Evolutionary conservation across 2,888 invertebrate genomes (phyloP).

Genomic region (Sinodicranocentrus sp.): DNA sequence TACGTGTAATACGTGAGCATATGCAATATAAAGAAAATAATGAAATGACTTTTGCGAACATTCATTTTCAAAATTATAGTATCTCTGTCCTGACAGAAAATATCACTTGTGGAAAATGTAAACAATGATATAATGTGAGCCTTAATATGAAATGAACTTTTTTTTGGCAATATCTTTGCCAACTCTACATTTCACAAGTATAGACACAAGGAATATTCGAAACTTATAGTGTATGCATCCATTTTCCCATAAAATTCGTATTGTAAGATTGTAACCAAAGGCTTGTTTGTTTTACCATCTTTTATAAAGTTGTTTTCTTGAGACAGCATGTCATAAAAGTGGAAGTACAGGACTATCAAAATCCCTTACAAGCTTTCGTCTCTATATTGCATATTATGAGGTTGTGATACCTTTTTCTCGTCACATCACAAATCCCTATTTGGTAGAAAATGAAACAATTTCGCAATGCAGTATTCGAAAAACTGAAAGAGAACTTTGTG

Average conservation of each 20-base stretch:
- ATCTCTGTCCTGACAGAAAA: not conserved
- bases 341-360: slow-evolving; percentile 28
- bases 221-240: too few relatives aligned
- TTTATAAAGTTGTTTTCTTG: not conserved
- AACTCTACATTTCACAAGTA: not conserved
- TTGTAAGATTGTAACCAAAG: not conserved
- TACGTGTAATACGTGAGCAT: not conserved
- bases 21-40: not conserved
- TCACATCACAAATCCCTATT: too few relatives aligned
- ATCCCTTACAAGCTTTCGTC: not conserved
- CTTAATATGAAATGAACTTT: not conserved
- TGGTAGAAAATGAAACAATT: too few relatives aligned
- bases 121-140: not conserved
- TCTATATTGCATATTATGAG: not conserved
- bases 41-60: slow-evolving; percentile 1
- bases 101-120: not conserved
- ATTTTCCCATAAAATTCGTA: not conserved
- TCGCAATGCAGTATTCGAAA: too few relatives aligned
- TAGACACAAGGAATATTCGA: too few relatives aligned
- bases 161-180: not conserved
- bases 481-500: too few relatives aligned
- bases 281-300: not conserved
- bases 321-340: slow-evolving; percentile 39
- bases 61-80: not conserved
- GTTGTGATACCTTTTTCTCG: not conserved